phyloP scores from a whole-genome alignment of 35 echinoderm and acorn worm genomes.

The Apostichopus japonicus region DNA sequence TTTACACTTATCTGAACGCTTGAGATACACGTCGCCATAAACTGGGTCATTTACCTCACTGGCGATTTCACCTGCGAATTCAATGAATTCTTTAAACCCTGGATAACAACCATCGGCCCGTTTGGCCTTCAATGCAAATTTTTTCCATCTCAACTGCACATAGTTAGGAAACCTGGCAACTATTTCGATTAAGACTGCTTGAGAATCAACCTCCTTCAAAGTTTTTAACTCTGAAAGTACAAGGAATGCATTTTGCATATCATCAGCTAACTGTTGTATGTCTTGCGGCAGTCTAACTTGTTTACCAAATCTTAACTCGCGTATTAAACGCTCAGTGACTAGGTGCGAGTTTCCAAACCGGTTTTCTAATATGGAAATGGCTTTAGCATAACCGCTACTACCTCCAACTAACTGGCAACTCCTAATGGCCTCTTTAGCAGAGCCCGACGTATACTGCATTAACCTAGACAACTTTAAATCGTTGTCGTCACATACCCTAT shows the following conservation, averaged over 20 bases:
- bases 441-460: conserved; percentile 44
- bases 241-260: conserved; percentile 45
- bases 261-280: conserved; percentile 37
- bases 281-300: neutral
- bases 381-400: conserved; percentile 17
- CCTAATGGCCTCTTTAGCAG: conserved; percentile 42
- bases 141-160: conserved; percentile 34
- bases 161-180: neutral
- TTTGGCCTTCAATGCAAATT: conserved; percentile 22
- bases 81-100: conserved; percentile 15
- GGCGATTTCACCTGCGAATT: conserved; percentile 1
- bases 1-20: conserved; percentile 14
- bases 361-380: neutral
- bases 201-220: no score
- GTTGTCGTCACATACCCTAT: conserved; percentile 21
- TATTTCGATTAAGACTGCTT: conserved; percentile 33
- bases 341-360: conserved; percentile 57
- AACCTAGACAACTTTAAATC: conserved; percentile 46
- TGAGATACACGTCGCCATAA: conserved; percentile 40
- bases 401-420: conserved; percentile 4
- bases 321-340: conserved; percentile 41
- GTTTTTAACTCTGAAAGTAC: conserved; percentile 14
- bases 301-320: conserved; percentile 42
- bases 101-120: conserved; percentile 5
- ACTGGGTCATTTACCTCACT: conserved; percentile 44